phyloP scores from a whole-genome alignment of 2,888 invertebrate genomes.

The Eumerus sabulonum region DNA sequence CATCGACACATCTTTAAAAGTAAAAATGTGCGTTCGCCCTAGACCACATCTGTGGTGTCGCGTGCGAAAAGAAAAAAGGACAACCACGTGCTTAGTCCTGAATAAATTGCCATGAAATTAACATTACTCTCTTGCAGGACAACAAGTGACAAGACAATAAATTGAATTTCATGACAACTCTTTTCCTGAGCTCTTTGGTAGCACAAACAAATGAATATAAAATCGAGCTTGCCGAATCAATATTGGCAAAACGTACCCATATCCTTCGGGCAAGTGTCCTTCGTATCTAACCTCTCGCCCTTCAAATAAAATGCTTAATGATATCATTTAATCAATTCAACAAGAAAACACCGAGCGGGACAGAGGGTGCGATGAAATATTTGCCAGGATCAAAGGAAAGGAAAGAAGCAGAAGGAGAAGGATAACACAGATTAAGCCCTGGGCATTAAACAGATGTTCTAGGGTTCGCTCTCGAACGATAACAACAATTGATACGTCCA shows the following conservation, averaged over 20 bases:
- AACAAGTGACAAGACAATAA: slow-evolving; percentile 67
- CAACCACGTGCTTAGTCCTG: slow-evolving; percentile 61
- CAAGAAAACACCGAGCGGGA: slow-evolving; percentile 48
- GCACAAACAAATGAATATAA: slow-evolving; percentile 61
- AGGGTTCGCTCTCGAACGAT: slow-evolving; percentile 26
- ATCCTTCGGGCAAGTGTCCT: slow-evolving; percentile 47
- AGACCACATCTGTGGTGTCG: neutral
- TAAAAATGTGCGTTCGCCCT: neutral
- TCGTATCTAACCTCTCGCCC: no score
- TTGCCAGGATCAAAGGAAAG: slow-evolving; percentile 32
- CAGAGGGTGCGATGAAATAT: slow-evolving; percentile 38
- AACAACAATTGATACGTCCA: slow-evolving; percentile 62
- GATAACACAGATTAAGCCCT: slow-evolving; percentile 45
- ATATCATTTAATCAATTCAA: slow-evolving; percentile 68
- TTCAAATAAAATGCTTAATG: slow-evolving; percentile 61
- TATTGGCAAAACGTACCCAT: slow-evolving; percentile 53
- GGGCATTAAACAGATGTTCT: slow-evolving; percentile 62
- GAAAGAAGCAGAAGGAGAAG: slow-evolving; percentile 35
- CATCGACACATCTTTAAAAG: slow-evolving; percentile 57
- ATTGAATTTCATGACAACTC: slow-evolving; percentile 68
- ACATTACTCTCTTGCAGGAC: slow-evolving; percentile 43
- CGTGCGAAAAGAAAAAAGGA: slow-evolving; percentile 1
- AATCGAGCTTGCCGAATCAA: slow-evolving; percentile 57
- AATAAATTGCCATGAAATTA: slow-evolving; percentile 68
- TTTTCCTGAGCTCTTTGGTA: slow-evolving; percentile 38